Percentiles rank a stretch among this genome's conserved stretches.
Conservation (phyloP, 2,888 invertebrate species). For the Pocota personata region DNA sequence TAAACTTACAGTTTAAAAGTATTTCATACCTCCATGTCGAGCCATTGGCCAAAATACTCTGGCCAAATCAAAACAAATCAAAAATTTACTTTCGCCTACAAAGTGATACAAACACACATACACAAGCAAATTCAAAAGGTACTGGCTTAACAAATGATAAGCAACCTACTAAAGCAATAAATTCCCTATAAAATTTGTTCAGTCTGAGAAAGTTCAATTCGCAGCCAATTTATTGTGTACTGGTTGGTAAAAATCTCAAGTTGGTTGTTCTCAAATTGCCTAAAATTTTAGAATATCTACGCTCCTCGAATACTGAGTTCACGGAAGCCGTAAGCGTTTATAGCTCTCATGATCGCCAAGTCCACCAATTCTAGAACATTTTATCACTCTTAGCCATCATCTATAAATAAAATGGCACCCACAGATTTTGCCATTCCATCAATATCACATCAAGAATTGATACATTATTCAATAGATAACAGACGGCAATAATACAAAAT, state of each 20-base stretch:
- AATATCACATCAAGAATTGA: slow-evolving; percentile 48
- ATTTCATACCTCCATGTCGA: no score
- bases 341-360: neutral
- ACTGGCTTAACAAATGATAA: neutral
- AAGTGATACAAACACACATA: no score
- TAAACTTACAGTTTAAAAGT: neutral
- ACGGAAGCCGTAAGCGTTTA: neutral
- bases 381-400: slow-evolving; percentile 34
- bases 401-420: slow-evolving; percentile 40
- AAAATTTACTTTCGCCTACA: no score
- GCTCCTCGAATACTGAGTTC: neutral
- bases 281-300: neutral
- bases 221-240: no score
- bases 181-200: neutral
- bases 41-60: no score
- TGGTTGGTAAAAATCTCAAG: neutral
- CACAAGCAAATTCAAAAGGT: neutral
- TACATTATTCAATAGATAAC: slow-evolving; percentile 66
- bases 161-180: neutral
- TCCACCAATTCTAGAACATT: neutral
- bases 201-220: neutral
- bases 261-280: neutral
- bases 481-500: slow-evolving; percentile 18
- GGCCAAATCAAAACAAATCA: no score
- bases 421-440: slow-evolving; percentile 23